phyloP scores from a whole-genome alignment of 2,113 vertebrate genomes.

The Gnathonemus echidnorhynchus region DNA sequence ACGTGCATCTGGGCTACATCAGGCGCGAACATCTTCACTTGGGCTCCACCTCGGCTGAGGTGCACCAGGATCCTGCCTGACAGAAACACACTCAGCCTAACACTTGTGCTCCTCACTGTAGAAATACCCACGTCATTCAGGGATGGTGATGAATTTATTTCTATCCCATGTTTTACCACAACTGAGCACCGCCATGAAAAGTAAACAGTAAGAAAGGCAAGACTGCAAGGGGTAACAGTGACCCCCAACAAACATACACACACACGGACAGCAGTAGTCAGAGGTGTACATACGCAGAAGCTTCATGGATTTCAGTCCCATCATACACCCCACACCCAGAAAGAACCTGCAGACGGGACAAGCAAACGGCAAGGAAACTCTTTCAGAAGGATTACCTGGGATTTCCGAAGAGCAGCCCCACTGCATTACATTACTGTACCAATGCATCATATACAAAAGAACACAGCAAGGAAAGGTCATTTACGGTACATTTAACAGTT shows the following conservation, averaged over 20 bases:
- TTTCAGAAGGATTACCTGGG: background rate
- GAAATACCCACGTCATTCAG: background rate
- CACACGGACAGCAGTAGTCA: background rate
- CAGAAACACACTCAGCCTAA: background rate
- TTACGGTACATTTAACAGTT: background rate
- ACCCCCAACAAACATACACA: background rate
- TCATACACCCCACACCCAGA: conserved; percentile 81
- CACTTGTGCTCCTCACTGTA: background rate
- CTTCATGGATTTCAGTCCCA: conserved; percentile 80
- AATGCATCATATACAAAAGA: background rate
- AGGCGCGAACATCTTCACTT: conserved; percentile 76
- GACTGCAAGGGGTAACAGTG: background rate
- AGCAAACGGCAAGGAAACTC: background rate
- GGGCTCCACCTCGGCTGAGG: conserved; percentile 71
- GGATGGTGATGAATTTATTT: background rate
- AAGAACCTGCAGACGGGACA: conserved; percentile 59
- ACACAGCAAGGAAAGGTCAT: background rate
- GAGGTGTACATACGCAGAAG: conserved; percentile 70
- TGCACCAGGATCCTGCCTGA: conserved; percentile 69
- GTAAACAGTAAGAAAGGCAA: background rate
- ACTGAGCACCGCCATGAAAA: background rate
- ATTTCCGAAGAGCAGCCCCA: background rate
- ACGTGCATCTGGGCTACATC: conserved; percentile 77
- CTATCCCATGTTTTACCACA: background rate
- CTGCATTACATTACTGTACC: background rate